Evolutionary conservation across 92 coral and sea anemone species (phyloP).

Genomic region (Heliopora coerulea): DNA sequence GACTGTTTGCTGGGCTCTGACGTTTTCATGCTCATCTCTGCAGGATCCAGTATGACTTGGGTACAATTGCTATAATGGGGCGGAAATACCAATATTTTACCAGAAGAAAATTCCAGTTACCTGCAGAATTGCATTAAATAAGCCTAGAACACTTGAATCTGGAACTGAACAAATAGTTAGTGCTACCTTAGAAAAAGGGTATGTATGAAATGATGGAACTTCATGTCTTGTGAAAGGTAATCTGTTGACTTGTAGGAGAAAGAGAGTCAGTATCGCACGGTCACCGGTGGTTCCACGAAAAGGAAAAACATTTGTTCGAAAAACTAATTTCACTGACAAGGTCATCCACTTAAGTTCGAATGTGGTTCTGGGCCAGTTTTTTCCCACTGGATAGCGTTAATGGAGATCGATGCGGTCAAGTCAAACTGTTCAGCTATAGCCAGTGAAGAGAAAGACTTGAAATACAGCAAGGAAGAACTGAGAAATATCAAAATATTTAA

Average conservation of each 20-base stretch:
- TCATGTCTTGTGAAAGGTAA: constrained; percentile 48
- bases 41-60: constrained; percentile 49
- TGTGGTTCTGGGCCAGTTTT: constrained; percentile 2
- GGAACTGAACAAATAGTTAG: constrained; percentile 33
- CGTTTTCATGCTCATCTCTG: constrained; percentile 50
- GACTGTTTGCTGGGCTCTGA: constrained; percentile 55
- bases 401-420: neutral
- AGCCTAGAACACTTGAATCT: constrained; percentile 16
- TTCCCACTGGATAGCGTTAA: neutral
- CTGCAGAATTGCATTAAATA: constrained; percentile 2
- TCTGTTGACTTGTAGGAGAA: neutral
- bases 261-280: constrained; percentile 31
- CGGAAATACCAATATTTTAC: constrained; percentile 38
- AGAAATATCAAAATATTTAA: too few species aligned
- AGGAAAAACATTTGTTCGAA: constrained; percentile 32
- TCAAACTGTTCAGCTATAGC: neutral
- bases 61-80: constrained; percentile 37
- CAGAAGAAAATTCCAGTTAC: constrained; percentile 3
- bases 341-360: constrained; percentile 19
- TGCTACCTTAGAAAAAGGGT: constrained; percentile 46
- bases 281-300: constrained; percentile 44
- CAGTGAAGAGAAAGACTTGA: too few species aligned
- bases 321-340: constrained; percentile 37
- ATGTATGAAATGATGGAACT: constrained; percentile 30
- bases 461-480: too few species aligned